These are phyloP conservation scores for Brevimyrus niger DNA, from an alignment of 2,113 vertebrate genomes.

Conservation along the genomic window DNA sequence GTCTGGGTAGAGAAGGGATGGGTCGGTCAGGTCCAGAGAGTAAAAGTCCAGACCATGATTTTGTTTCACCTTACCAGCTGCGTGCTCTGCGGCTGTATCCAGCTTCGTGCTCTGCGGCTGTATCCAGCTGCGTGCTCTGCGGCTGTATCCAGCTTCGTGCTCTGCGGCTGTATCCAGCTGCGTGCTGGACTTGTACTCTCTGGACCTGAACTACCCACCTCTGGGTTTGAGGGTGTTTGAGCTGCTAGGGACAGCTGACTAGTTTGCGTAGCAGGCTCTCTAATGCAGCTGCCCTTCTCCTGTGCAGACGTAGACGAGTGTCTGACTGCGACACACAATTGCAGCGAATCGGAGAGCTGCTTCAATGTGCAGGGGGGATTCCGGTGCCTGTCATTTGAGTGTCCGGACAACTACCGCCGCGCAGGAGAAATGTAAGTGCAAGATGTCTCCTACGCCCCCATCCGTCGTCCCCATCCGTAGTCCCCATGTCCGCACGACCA, in stretches of 20 bases:
- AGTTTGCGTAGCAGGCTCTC: background rate
- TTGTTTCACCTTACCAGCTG: background rate
- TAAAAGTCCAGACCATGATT: background rate
- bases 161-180: background rate
- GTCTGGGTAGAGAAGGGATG: background rate
- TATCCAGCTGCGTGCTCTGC: no score
- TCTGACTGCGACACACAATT: conserved; percentile 80
- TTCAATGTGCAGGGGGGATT: conserved; percentile 91
- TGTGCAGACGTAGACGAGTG: conserved; percentile 86
- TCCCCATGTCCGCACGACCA: background rate
- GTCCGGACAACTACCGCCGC: conserved; percentile 80
- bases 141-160: background rate
- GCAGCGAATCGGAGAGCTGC: conserved; percentile 78
- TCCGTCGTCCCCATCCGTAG: background rate
- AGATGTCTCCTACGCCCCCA: background rate
- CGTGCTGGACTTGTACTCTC: background rate
- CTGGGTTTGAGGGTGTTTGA: background rate
- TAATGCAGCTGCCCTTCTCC: background rate
- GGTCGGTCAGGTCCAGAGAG: background rate
- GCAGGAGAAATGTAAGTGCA: conserved; percentile 82
- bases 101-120: no score
- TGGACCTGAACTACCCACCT: background rate
- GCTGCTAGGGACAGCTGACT: background rate
- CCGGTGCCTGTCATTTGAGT: conserved; percentile 79
- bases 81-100: background rate